Evolutionary conservation across 2,113 vertebrate species (phyloP), one percentile per base, ranked within the genome.

Genomic region (Albula goreensis): DNA sequence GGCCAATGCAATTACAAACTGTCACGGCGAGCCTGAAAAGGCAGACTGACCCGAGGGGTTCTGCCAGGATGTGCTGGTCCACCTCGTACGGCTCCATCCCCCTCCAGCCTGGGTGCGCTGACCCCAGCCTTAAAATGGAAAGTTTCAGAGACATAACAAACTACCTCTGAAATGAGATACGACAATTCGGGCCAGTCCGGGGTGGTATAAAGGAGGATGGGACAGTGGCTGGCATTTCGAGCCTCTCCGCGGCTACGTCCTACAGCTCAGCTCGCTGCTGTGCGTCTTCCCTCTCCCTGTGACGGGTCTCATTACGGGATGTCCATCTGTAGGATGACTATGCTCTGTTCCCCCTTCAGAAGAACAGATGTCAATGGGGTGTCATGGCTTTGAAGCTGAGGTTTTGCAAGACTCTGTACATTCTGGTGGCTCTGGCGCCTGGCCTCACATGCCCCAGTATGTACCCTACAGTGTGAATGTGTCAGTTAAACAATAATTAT

Each of bases 1-100:
- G 31, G 50, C 31, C 60, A 31, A 51, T 25, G 66, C 60, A 82
- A 82, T 86, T 82, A 86, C 79, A 50, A 56, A 79, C 80, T 49
- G 25, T 48, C 85, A 86, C 13, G 19, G 78, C 48, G 57, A 86
- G 79, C 25, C 63, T 49, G 31, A 48, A n/a, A 49, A 80, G 63
- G 50, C 49, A 81, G 25, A 22, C 2, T n/a, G 31, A 7, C 49
- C 77, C 10, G 31, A 7, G 51, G 74, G 74, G n/a, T 79, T n/a
- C 19, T n/a, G 12, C 51, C 56, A 41, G 78, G n/a, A 78, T 22
- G 51, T 84, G 17, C 52, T 19, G 15, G 77, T 77, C 84, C n/a
- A 51, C 48, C 8, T 10, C 78, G 53, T 22, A 60, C 53, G n/a
- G 12, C 78, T 63, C 56, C 51, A 49, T 60, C 78, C 56, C 56